These are phyloP conservation scores for Dendronephthya gigantea DNA, from an alignment of 64 coral and sea anemone species.

Conservation along the genomic window DNA sequence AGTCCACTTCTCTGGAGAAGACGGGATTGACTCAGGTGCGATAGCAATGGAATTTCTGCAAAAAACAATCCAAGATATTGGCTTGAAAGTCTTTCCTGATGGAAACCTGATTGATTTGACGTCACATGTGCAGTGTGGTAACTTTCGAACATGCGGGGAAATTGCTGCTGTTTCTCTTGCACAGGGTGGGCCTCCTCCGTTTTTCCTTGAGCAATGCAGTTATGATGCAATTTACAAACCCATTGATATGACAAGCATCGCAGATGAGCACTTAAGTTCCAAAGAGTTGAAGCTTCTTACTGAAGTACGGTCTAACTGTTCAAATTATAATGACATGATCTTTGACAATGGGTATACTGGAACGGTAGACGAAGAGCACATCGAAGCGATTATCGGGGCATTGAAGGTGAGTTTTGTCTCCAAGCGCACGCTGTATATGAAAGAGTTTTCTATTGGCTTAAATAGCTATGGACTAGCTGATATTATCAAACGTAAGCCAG, in stretches of 20 bases:
- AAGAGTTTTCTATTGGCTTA: not conserved
- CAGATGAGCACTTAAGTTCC: not conserved
- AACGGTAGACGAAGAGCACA: not conserved
- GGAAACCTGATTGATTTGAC: not conserved
- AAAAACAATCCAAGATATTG: not conserved
- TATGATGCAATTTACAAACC: not conserved
- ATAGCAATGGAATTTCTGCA: not conserved
- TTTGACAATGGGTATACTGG: not conserved
- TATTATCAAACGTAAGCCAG: not conserved
- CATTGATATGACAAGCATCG: not conserved
- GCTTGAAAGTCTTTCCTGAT: not conserved
- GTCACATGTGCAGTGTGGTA: not conserved
- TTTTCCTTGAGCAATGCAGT: not conserved
- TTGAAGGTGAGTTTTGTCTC: not conserved
- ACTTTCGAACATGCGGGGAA: not conserved
- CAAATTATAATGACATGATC: not conserved
- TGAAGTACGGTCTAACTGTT: not conserved
- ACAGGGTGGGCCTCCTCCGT: constrained; percentile 12
- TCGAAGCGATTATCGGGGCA: not conserved
- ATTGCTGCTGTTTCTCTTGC: not conserved
- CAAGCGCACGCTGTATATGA: not conserved
- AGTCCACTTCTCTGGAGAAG: not conserved
- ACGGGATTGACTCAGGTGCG: not conserved
- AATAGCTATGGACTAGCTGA: not conserved
- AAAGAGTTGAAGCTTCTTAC: not conserved